Percentiles rank a stretch among this genome's conserved stretches.
Evolutionary conservation across 2,797 vertebrate species (phyloP).

Genomic region (Argentina silus): DNA sequence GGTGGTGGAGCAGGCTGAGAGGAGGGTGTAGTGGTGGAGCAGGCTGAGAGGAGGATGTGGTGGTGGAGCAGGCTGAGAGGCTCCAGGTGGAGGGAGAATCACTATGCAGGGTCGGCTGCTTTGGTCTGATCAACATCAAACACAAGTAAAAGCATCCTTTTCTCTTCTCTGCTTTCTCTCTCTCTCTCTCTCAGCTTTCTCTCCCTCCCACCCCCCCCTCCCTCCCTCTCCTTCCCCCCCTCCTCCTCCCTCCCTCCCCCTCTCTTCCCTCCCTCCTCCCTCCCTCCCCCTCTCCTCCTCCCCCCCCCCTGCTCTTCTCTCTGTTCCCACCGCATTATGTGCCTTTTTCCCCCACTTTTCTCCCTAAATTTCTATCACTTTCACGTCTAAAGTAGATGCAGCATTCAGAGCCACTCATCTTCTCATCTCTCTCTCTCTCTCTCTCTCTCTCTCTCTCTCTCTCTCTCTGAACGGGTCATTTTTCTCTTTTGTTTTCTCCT

Average conservation of each 20-base stretch:
- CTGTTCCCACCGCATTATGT: neutral
- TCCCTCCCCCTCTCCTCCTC: too few relatives aligned
- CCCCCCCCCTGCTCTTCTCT: neutral
- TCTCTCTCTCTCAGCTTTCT: neutral
- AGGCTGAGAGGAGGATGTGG: neutral
- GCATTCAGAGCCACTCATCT: slow-evolving; percentile 21
- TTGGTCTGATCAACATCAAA: slow-evolving; percentile 39
- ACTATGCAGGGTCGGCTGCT: slow-evolving; percentile 11
- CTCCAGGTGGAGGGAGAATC: slow-evolving; percentile 5
- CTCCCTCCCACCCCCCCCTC: neutral
- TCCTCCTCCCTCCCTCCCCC: slow-evolving; percentile 4
- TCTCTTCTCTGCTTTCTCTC: slow-evolving; percentile 34
- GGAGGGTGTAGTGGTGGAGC: neutral
- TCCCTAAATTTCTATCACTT: slow-evolving; percentile 34
- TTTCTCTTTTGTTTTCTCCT: neutral
- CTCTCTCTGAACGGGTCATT: neutral
- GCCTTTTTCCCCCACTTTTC: slow-evolving; percentile 3
- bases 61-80: neutral
- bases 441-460: slow-evolving; percentile 18
- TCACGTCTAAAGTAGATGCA: slow-evolving; percentile 26
- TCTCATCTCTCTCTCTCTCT: slow-evolving; percentile 20
- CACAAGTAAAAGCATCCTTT: slow-evolving; percentile 19
- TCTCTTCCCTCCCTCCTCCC: too few relatives aligned
- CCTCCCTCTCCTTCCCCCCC: neutral
- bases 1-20: neutral